Evolutionary conservation across 2,113 vertebrate species (phyloP), one percentile per base, ranked within the genome.

Genomic region (Neofelis nebulosa): DNA sequence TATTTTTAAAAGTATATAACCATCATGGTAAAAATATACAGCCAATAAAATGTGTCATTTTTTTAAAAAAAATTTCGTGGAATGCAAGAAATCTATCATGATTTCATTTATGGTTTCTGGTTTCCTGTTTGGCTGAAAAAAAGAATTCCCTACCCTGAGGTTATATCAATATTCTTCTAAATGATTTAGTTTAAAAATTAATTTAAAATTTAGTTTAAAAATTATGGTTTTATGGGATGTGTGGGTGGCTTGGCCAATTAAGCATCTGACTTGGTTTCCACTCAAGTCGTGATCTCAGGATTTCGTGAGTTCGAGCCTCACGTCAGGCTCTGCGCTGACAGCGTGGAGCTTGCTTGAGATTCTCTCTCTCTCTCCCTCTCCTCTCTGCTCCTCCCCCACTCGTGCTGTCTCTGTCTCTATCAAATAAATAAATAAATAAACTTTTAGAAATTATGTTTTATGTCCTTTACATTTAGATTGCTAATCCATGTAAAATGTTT

Each of bases 31-130:
- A 92, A 95, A 87, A 83, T 41, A 96, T 88, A 52, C 87, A 95
- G 25, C 45, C 94, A 95, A 92, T 94, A 81, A 98, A 89, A 79
- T 83, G 9, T 89, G 25, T 87, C 63, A 85, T 88, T 9, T 65
- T 86, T 95, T 50, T 31, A 36, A 48, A 96, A 85, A 31, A 93
- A 84, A 71, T 84, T 91, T 78, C 7, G 45, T 91, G 63, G 82
- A 86, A 96, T 91, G 81, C 74, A 93, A 96, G 48, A 93, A 96
- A 93, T 96, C 57, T 82, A 27, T 23, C 48, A 73, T 95, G 76
- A 95, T 96, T 95, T 96, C 76, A 84, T 68, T 96, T 92, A 74
- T 90, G 57, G 63, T 93, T 97, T 97, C 76, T 94, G 69, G 45
- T 93, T 96, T 96, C 93, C 86, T 96, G 18, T 91, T 95, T 89